Evolutionary conservation across 2,113 vertebrate genomes (phyloP).

Genomic region (Isichthys henryi): DNA sequence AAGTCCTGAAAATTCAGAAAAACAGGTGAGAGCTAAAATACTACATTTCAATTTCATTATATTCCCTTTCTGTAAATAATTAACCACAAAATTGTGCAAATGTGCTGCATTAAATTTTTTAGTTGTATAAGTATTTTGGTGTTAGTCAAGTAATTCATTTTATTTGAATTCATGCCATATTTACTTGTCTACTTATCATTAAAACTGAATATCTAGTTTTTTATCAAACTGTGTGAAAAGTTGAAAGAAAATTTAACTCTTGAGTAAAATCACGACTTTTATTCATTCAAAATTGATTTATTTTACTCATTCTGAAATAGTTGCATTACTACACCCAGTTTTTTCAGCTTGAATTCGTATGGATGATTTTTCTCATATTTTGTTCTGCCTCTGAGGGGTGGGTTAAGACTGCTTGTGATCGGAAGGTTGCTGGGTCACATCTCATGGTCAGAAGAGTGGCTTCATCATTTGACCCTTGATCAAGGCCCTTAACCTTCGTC

Average conservation of each 20-base stretch:
- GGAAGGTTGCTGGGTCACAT: neutral
- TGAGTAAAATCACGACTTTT: neutral
- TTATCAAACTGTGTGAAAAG: neutral
- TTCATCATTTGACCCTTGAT: neutral
- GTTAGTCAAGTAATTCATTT: neutral
- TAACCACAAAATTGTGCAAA: too few relatives aligned
- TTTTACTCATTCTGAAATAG: neutral
- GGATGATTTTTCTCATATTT: neutral
- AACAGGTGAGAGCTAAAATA: neutral
- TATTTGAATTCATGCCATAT: neutral
- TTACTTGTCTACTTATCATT: neutral
- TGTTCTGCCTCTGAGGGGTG: neutral
- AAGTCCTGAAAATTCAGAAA: neutral
- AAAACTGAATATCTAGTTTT: neutral
- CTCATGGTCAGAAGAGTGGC: neutral
- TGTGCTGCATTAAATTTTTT: too few relatives aligned
- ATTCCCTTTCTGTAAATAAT: neutral
- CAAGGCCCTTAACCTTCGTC: neutral
- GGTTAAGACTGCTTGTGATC: neutral
- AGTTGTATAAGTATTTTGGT: neutral
- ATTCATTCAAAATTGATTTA: neutral
- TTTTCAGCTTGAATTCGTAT: neutral
- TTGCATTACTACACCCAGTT: neutral
- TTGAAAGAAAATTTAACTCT: neutral
- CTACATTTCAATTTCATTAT: neutral